Evolutionary conservation across 1,140 invertebrate species (phyloP).

Genomic region (Drosophila melanogaster): DNA sequence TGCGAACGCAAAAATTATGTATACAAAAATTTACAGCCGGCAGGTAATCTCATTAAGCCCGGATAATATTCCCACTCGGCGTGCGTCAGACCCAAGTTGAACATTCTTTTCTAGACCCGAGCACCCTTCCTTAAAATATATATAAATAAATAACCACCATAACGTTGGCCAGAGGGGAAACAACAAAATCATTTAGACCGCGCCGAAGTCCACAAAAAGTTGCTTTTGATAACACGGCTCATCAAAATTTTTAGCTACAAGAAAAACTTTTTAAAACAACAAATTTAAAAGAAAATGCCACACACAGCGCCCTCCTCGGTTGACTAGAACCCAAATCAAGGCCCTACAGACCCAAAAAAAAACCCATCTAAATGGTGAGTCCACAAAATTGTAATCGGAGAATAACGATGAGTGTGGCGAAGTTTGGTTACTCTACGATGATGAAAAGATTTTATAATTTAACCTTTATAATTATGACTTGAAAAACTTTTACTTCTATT

Average conservation of each 20-base stretch:
- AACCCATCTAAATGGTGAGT: slow-evolving; percentile 40
- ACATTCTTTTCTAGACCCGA: slow-evolving; percentile 55
- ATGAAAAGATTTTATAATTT: not conserved
- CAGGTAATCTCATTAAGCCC: slow-evolving; percentile 76
- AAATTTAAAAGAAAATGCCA: slow-evolving; percentile 63
- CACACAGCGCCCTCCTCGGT: slow-evolving; percentile 43
- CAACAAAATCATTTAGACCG: slow-evolving; percentile 35
- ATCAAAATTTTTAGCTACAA: slow-evolving; percentile 79
- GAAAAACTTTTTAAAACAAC: slow-evolving; percentile 72
- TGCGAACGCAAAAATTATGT: slow-evolving; percentile 66
- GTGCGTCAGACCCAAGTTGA: slow-evolving; percentile 53
- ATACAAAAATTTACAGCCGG: slow-evolving; percentile 60
- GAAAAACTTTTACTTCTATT: not conserved
- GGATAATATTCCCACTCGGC: slow-evolving; percentile 70
- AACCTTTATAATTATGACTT: not conserved
- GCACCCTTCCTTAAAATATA: not conserved
- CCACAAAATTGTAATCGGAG: slow-evolving; percentile 10
- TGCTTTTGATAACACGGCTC: slow-evolving; percentile 72
- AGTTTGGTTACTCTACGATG: slow-evolving; percentile 15
- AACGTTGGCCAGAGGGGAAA: slow-evolving; percentile 12
- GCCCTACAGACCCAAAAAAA: slow-evolving; percentile 18
- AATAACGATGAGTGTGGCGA: slow-evolving; percentile 1
- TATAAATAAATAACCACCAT: slow-evolving; percentile 34
- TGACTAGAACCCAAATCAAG: slow-evolving; percentile 20
- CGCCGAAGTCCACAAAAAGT: slow-evolving; percentile 49